Base-by-base conservation (phyloP, 2,797 vertebrate genomes). In the Gallinago nigripennis region DNA sequence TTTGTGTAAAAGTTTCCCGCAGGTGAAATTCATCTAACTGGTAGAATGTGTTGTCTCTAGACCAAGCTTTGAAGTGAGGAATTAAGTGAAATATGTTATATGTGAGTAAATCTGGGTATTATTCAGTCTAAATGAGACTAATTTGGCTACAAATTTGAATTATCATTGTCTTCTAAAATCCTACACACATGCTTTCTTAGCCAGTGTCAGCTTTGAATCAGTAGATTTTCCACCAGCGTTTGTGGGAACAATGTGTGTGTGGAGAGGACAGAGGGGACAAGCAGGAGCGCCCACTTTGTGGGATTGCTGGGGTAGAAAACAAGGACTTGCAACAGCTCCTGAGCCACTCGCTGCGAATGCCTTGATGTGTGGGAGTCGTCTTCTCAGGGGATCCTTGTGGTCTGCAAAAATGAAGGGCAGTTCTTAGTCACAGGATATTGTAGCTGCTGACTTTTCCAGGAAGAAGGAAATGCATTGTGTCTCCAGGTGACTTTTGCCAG, bases 371-470 rank as follows among this genome's bases (percentile, higher is more conserved):
- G 60, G 45, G 61, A 8, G 46, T 48, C 21, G 12, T 48, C 46
- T 48, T 23, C 46, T 24, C 46, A 48, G 21, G 46, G 46, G 46
- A 48, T 51, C 63, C 71, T 21, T 31, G 46, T 8, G 16, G 3
- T n/a, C 68, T 71, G 41, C 5, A 3, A 43, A 71, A 33, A 28
- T 0, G 28, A 53, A 87, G 53, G 41, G 14, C 1, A 3, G 18
- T 1, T 33, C 35, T 65, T 17, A 51, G 31, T 37, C 2, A 0
- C 4, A 12, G 48, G 43, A 1, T 45, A 3, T 21, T 5, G 1
- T 8, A 35, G 48, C 65, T 80, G 43, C 41, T 77, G 4, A 33
- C 24, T 51, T 76, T 46, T 30, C 61, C 51, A 51, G 51, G 33
- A 31, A 51, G 69, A 54, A 30, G 14, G 24, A 41, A 7, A 27